Conservation (phyloP, 2,113 vertebrate genomes). For the Triplophysa rosa region DNA sequence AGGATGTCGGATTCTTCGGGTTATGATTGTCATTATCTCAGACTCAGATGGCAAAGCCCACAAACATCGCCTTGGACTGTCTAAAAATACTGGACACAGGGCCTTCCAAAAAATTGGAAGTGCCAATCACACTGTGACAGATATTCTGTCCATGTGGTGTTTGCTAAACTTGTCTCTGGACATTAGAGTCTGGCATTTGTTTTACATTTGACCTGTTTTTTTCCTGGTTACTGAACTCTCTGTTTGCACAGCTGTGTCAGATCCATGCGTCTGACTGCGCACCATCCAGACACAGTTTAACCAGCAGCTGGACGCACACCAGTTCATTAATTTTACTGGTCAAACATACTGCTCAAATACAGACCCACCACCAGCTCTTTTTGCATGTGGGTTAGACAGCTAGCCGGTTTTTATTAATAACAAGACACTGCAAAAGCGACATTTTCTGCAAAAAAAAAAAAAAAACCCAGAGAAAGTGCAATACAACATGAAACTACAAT, state of each 20-base stretch:
- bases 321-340: background rate
- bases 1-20: background rate
- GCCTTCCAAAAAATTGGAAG: too few species aligned
- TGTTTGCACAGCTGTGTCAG: conserved; percentile 54
- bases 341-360: background rate
- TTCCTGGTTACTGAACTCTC: background rate
- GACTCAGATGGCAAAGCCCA: background rate
- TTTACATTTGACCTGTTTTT: too few species aligned
- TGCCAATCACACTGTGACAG: too few species aligned
- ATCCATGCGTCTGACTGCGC: background rate
- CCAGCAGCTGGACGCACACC: conserved; percentile 7
- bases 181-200: too few species aligned
- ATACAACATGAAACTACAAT: background rate
- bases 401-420: background rate
- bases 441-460: too few species aligned
- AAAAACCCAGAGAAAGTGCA: background rate
- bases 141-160: too few species aligned
- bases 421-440: background rate
- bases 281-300: conserved; percentile 12
- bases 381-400: background rate
- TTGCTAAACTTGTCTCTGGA: too few species aligned
- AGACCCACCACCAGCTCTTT: background rate
- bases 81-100: too few species aligned
- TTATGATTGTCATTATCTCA: conserved; percentile 7
- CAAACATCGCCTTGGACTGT: background rate